phyloP scores from a whole-genome alignment of 2,888 invertebrate genomes.

The Tricholauxania praeusta region DNA sequence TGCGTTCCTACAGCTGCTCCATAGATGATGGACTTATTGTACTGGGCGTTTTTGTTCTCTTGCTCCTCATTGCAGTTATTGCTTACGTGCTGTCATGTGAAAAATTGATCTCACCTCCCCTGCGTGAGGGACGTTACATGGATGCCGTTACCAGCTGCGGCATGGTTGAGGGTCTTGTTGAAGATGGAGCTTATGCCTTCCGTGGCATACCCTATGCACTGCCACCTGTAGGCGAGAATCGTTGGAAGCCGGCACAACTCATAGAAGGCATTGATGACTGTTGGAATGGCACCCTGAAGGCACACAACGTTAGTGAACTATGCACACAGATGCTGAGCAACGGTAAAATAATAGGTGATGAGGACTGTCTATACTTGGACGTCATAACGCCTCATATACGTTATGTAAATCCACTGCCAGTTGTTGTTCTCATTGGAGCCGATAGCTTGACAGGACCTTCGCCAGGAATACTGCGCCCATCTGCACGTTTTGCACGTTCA shows the following conservation, averaged over 20 bases:
- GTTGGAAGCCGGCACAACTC: constrained; percentile 79
- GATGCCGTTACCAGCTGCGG: constrained; percentile 83
- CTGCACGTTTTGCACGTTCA: constrained; percentile 80
- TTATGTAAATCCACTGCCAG: constrained; percentile 83
- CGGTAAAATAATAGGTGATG: constrained; percentile 76
- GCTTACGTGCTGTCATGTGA: constrained; percentile 75
- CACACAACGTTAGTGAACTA: constrained; percentile 75
- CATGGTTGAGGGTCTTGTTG: constrained; percentile 80
- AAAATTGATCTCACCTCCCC: constrained; percentile 72
- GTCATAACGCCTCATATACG: constrained; percentile 85
- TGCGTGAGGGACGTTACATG: constrained; percentile 80
- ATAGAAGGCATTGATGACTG: constrained; percentile 78
- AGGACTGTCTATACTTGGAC: constrained; percentile 87
- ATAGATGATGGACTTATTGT: constrained; percentile 73
- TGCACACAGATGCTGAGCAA: constrained; percentile 80
- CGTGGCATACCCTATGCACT: constrained; percentile 85
- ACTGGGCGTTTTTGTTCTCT: constrained; percentile 72
- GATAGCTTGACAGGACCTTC: constrained; percentile 83
- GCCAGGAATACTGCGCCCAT: constrained; percentile 79
- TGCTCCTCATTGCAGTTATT: constrained; percentile 75
- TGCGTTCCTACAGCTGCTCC: constrained; percentile 76
- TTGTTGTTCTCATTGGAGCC: constrained; percentile 85
- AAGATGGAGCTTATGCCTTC: constrained; percentile 84
- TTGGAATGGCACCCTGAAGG: constrained; percentile 81
- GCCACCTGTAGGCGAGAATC: constrained; percentile 76